Evolutionary conservation across 2,797 vertebrate species (phyloP), one percentile per base, ranked within the genome.

Genomic region (Denticeps clupeoides): DNA sequence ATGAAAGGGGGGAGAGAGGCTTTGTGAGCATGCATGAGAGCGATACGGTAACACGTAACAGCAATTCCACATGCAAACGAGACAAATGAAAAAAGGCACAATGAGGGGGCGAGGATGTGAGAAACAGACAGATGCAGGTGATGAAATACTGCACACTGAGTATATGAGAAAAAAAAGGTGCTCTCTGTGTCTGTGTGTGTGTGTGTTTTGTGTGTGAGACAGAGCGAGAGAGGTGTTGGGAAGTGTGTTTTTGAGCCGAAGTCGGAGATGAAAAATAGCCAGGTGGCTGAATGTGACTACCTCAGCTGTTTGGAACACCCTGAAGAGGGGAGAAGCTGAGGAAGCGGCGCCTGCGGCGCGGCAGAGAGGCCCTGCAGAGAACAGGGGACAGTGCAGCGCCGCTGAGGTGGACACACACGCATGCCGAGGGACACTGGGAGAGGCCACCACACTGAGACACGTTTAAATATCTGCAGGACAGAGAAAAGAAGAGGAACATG

Each of bases 31-130:
- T 67, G 66, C 67, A 63, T 69, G 64, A 69, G 67, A 65, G 68
- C 56, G 65, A 79, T 72, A 70, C 71, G 53, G 64, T 74, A 78
- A 77, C 71, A 70, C 74, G 73, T 77, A 73, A 79, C 77, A 74
- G 75, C 72, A 72, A 68, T 68, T 75, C 62, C 68, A 24, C 56
- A 58, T 53, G 67, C 67, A 63, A 68, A 70, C 69, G 64, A 48
- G 49, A 32, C 26, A 41, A 45, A 47, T 41, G 32, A 56, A 45
- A 40, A 43, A 51, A 53, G 55, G 53, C 51, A 49, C 55, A 46
- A 26, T 44, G 60, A 45, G 51, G 48, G 67, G 68, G 63, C 64
- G 45, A 41, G 49, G 57, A 49, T 48, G 23, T 56, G 46, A 45
- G 26, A 49, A 44, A 46, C 45, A 13, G 44, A 53, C 56, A 37